phyloP scores from a whole-genome alignment of 2,888 invertebrate genomes.

The Norana najaformis region DNA sequence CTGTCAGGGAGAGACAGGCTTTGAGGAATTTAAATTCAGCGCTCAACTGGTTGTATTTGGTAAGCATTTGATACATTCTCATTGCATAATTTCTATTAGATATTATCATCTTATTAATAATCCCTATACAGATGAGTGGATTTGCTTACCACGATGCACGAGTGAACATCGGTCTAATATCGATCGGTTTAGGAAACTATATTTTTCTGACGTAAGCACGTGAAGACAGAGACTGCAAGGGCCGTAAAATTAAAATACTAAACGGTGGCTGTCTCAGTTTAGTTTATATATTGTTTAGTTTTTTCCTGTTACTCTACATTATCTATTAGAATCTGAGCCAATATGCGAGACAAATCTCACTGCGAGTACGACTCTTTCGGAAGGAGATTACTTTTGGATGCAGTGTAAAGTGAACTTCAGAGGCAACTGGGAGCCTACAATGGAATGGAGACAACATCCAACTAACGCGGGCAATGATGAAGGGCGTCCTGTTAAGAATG shows the following conservation, averaged over 20 bases:
- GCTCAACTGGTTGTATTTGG: not conserved
- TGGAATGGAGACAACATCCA: not conserved
- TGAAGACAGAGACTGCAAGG: too few relatives aligned
- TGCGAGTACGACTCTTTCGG: not conserved
- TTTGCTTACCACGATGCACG: too few relatives aligned
- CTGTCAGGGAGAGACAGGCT: not conserved
- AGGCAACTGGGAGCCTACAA: not conserved
- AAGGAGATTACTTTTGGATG: not conserved
- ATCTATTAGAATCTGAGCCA: slow-evolving; percentile 2
- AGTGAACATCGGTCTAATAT: too few relatives aligned
- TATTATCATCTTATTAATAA: too few relatives aligned
- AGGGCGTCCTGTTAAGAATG: not conserved
- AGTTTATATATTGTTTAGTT: too few relatives aligned
- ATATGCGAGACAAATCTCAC: not conserved
- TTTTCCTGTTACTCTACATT: not conserved
- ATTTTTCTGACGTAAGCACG: too few relatives aligned
- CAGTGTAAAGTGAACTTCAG: not conserved
- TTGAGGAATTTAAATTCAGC: not conserved
- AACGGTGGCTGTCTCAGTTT: too few relatives aligned
- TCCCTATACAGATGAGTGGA: too few relatives aligned
- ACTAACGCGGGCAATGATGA: not conserved
- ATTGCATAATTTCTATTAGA: too few relatives aligned
- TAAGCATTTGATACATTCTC: too few relatives aligned
- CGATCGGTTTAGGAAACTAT: too few relatives aligned
- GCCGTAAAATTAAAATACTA: too few relatives aligned